These are phyloP conservation scores for Geophilus truncorum DNA, from an alignment of 2,888 invertebrate species.

Conservation along the genomic window DNA sequence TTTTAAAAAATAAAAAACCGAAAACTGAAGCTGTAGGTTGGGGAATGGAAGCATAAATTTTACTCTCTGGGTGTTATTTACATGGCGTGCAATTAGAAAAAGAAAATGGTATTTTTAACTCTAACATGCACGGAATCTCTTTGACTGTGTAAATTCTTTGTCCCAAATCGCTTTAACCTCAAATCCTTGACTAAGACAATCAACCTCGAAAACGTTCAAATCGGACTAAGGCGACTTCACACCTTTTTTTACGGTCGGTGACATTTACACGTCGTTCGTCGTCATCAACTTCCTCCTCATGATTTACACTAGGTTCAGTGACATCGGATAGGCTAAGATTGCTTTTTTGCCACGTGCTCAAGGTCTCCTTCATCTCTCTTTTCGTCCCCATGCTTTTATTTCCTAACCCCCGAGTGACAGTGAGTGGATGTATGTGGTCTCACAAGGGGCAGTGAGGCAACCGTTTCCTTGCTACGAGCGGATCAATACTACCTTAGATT, in stretches of 20 bases:
- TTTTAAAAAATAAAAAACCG: not conserved
- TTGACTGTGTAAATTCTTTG: no score
- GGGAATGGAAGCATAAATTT: no score
- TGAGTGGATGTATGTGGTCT: slow-evolving; percentile 18
- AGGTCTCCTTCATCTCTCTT: not conserved
- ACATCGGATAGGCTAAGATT: not conserved
- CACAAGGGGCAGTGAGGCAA: slow-evolving; percentile 18
- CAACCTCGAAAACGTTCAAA: no score
- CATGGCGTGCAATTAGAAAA: no score
- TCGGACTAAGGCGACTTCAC: no score
- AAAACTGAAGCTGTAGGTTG: no score
- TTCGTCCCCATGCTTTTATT: not conserved
- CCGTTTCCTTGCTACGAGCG: not conserved
- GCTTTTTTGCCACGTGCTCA: not conserved
- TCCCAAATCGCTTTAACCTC: no score
- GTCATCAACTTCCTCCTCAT: not conserved
- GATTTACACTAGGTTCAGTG: not conserved
- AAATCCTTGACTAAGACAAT: no score
- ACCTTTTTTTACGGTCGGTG: not conserved
- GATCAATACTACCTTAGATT: slow-evolving; percentile 2
- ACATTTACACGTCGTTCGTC: not conserved
- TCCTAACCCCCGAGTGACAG: not conserved
- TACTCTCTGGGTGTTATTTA: no score
- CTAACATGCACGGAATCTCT: no score
- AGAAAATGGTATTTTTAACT: no score